Evolutionary conservation across 2,888 invertebrate genomes (phyloP), one percentile per base, ranked within the genome.

Genomic region (Tetragnatha montana): DNA sequence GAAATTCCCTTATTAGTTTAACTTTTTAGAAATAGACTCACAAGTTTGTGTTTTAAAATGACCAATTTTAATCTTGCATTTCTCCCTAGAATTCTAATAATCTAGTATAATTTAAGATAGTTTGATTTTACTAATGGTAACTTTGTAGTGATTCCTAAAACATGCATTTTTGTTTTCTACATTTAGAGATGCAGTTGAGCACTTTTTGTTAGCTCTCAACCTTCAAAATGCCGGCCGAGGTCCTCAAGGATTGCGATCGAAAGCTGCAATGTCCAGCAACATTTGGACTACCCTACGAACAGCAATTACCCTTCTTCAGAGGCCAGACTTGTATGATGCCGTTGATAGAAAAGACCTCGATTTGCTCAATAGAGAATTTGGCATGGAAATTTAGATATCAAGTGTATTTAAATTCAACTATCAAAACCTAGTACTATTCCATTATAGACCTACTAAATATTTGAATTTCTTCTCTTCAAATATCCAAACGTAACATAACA

Each of bases 251-350:
- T 69, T 92, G n/a, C 92, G 93, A 69, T 92, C 93, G 82, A 93
- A 92, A 21, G 91, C 93, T 12, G 93, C 94, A 90, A 97, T 97
- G 96, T 98, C 98, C 0, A 96, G 97, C 92, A 97, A 97, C 71
- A 98, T 99, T 93, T 99, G 99, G 99, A 96, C 96, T 81, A 98
- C 98, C 0, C 94, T 99, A 85, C 95, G 97, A 93, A 96, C 98
- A 96, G 96, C 97, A 70, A 95, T 95, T 47, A 96, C 97, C 6
- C 94, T 98, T 91, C 96, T 98, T 95, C 94, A 95, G 89, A 94
- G 95, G 91, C 93, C 94, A 70, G 95, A 95, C 92, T 93, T 96
- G 47, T 94, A 94, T 90, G 93, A 94, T 81, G 94, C 94, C 71
- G 94, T 95, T 92, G 95, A 95, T 92, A 93, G 93, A 74, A 94